Evolutionary conservation across 2,888 invertebrate genomes (phyloP).

Genomic region (Zygogramma bicolorata): DNA sequence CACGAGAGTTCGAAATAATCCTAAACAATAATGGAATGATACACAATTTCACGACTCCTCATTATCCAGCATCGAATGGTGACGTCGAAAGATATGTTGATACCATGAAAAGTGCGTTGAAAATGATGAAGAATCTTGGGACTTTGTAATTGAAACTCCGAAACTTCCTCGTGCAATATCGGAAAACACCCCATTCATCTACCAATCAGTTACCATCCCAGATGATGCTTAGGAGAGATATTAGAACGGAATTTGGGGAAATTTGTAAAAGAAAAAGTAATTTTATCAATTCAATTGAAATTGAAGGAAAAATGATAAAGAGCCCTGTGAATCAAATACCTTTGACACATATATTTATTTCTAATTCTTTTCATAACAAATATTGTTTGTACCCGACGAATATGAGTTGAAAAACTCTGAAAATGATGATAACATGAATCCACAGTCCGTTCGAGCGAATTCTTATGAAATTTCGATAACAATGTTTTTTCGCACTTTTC

Average conservation of each 20-base stretch:
- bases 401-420: not conserved
- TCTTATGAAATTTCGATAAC: too few relatives aligned
- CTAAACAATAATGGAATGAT: slow-evolving; percentile 36
- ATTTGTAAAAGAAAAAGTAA: not conserved
- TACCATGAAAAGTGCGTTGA: too few relatives aligned
- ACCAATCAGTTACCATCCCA: too few relatives aligned
- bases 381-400: slow-evolving; percentile 1
- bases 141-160: too few relatives aligned
- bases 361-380: not conserved
- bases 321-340: not conserved
- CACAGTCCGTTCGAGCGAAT: too few relatives aligned
- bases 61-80: slow-evolving; percentile 49
- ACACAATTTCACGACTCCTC: slow-evolving; percentile 46
- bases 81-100: slow-evolving; percentile 43
- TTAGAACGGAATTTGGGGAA: slow-evolving; percentile 8
- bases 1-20: slow-evolving; percentile 42
- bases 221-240: too few relatives aligned
- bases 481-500: too few relatives aligned
- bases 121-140: slow-evolving; percentile 6
- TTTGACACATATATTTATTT: not conserved
- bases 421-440: too few relatives aligned
- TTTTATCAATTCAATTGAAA: slow-evolving; percentile 5
- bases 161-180: too few relatives aligned
- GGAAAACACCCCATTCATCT: too few relatives aligned
- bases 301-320: not conserved